Base-by-base conservation (phyloP, 2,797 vertebrate genomes). In the Glossophaga mutica region DNA sequence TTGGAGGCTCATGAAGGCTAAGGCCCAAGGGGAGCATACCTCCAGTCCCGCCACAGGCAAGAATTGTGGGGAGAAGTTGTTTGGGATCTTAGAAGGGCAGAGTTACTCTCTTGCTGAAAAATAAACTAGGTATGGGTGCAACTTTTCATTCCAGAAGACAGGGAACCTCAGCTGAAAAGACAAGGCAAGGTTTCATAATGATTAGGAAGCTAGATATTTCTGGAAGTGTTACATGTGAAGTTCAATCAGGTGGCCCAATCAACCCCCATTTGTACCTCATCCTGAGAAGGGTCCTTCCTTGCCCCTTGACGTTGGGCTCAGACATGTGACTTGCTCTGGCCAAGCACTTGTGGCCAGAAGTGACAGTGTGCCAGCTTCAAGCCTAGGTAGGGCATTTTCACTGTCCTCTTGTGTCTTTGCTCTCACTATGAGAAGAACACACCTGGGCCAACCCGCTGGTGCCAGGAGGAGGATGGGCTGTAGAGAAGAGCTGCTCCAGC, bases 181-280 rank as follows among this genome's bases (percentile, higher is more conserved):
- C 11, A 52, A 90, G 62, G 70, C 48, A 70, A 88, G 52, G 55
- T 46, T 92, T 71, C 5, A 9, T 46, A 76, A 82, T 0, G 0
- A 14, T 71, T 50, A 77, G 57, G 24, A 71, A 32, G 76, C 39
- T 55, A 62, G 26, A 19, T 21, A 34, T 34, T 85, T 82, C 78
- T 59, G 73, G 55, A 74, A 78, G 37, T 6, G 16, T 34, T 44
- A 6, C 5, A 50, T 9, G 42, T 1, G 15, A 65, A 39, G 32
- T 39, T 87, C 70, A 19, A 21, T 9, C 65, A 55, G 5, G 26
- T 21, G 11, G 62, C 32, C 62, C 70, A 29, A 21, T 48, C 29
- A 77, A 50, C 0, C 14, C 37, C 34, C 1, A 0, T 11, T 26
- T 0, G 1, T 9, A 18, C 1, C 18, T 71, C 15, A 8, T 82